Evolutionary conservation across 1,140 invertebrate genomes (phyloP), one percentile per base, ranked within the genome.

Genomic region (Dendroctonus valens): DNA sequence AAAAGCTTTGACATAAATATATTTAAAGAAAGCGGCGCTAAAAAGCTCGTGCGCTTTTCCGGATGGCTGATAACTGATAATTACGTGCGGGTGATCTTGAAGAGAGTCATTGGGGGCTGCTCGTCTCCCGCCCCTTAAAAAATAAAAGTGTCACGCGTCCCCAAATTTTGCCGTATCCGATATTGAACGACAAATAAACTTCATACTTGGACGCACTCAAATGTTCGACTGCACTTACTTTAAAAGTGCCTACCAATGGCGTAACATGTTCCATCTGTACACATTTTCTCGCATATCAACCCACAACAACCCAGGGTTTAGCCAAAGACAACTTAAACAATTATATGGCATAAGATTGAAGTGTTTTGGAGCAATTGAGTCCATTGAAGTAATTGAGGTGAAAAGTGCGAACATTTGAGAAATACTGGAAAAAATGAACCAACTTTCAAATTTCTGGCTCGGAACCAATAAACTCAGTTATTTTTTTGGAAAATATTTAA

Each of bases 61-160:
- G 70, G 68, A 67, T 71, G 63, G 70, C 50, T 65, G 75, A 72
- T 77, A 76, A 76, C 76, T 75, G 76, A 76, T 77, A 77, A 77
- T 76, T 77, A 77, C 74, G 74, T 76, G 69, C 75, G 75, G 74
- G 75, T 76, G 76, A 77, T 77, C 74, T 74, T 72, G 71, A 75
- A 76, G 73, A 73, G 76, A 74, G 41, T 71, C 65, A 67, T 57
- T 65, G 68, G 74, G 26, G 75, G 73, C 71, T 69, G 63, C 46
- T 14, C 38, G 38, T 50, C 53, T 44, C 50, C 57, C 48, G 59
- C 67, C 70, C 72, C 69, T 74, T 76, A 72, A 69, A 72, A 75
- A 75, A 75, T 75, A 75, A 74, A 76, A 75, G 66, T 74, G 74
- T 74, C 74, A 71, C 72, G 71, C 72, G 75, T 70, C 75, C 72